Conservation (phyloP, 2,797 vertebrate species). For the Setipinna tenuifilis region DNA sequence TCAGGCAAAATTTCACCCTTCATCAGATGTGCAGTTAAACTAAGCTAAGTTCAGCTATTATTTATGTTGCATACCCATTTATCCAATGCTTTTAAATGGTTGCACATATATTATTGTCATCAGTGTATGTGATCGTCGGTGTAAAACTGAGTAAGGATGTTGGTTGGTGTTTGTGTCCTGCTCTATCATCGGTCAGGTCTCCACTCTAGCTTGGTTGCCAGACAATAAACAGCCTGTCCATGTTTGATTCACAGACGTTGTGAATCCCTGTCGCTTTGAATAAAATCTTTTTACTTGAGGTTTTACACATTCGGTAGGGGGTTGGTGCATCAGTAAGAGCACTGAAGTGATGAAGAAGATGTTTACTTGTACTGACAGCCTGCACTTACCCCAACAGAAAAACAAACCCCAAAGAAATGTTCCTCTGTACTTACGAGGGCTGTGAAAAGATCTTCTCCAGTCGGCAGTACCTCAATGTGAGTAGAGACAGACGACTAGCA, state of each 20-base stretch:
- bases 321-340: background rate
- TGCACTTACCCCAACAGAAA: slow-evolving; percentile 66
- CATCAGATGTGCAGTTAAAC: background rate
- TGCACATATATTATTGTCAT: too few species aligned
- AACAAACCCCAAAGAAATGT: slow-evolving; percentile 73
- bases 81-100: too few species aligned
- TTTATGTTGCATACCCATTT: too few species aligned
- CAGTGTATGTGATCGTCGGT: too few species aligned
- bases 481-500: slow-evolving; percentile 34
- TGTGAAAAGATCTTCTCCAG: slow-evolving; percentile 84
- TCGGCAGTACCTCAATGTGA: slow-evolving; percentile 82
- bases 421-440: slow-evolving; percentile 80
- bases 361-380: background rate
- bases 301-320: background rate
- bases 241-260: background rate
- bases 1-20: background rate
- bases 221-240: too few species aligned
- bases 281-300: background rate
- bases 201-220: too few species aligned
- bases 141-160: too few species aligned
- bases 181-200: too few species aligned
- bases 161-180: too few species aligned
- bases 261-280: too few species aligned
- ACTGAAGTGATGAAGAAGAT: background rate
- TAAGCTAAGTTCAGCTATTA: background rate